Percentiles rank a stretch among this genome's conserved stretches.
These are phyloP conservation scores for Forbesichthys papilliferus DNA, from an alignment of 2,113 vertebrate genomes.

Conservation along the genomic window DNA sequence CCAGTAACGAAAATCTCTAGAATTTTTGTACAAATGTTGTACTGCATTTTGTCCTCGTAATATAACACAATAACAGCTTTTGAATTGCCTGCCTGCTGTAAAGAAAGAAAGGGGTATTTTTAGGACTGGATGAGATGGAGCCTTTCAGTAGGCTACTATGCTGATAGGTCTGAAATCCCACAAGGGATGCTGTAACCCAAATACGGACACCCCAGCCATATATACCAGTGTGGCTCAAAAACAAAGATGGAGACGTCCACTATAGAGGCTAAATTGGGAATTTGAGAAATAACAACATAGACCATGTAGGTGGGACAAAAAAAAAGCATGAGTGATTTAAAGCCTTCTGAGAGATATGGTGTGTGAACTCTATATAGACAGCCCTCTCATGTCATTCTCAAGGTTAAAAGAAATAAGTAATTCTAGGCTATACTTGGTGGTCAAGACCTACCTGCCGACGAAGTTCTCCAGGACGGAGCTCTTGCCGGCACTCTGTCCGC, in stretches of 20 bases:
- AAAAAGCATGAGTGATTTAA: conserved; percentile 7
- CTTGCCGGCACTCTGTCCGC: conserved; percentile 89
- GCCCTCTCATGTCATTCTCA: conserved; percentile 61
- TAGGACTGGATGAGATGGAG: conserved; percentile 24
- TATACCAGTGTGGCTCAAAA: conserved; percentile 5
- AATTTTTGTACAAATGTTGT: conserved; percentile 1
- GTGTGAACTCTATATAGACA: conserved; percentile 47
- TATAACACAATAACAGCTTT: neutral
- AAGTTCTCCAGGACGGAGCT: conserved; percentile 93
- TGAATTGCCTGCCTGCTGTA: conserved; percentile 8
- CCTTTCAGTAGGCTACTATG: conserved; percentile 17
- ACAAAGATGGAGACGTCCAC: conserved; percentile 8
- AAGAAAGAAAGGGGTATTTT: conserved; percentile 24
- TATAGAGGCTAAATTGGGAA: neutral
- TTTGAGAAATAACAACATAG: neutral
- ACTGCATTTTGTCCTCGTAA: neutral
- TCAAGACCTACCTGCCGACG: conserved; percentile 80
- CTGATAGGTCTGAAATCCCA: conserved; percentile 46
- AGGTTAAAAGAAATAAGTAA: conserved; percentile 55
- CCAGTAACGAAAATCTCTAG: conserved; percentile 6
- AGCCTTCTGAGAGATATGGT: conserved; percentile 29
- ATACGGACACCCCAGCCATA: conserved; percentile 31
- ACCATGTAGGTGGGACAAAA: neutral
- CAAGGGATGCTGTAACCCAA: conserved; percentile 59
- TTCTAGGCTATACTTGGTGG: conserved; percentile 55